Percentiles rank a stretch among this genome's conserved stretches.
Conservation (phyloP, 2,113 vertebrate species). For the Callipepla squamata region DNA sequence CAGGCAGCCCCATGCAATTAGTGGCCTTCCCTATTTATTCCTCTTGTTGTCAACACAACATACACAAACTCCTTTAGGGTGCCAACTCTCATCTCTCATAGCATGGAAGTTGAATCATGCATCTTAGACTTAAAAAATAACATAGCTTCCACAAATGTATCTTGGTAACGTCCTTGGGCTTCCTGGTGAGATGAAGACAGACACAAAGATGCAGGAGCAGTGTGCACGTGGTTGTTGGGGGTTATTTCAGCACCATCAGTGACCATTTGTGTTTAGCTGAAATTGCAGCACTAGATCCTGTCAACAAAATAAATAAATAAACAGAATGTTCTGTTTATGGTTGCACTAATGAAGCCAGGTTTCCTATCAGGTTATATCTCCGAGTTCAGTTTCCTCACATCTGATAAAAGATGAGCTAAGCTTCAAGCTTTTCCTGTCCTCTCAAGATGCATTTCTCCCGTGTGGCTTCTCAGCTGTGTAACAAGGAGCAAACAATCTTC, state of each 20-base stretch:
- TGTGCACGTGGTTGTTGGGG: background rate
- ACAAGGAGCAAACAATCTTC: background rate
- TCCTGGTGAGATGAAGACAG: background rate
- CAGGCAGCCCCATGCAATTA: background rate
- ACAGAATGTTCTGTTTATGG: background rate
- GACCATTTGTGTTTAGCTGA: background rate
- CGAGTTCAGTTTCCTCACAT: background rate
- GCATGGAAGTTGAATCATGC: background rate
- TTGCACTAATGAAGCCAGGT: background rate
- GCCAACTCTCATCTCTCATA: background rate
- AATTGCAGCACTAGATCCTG: background rate
- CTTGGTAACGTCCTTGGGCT: constrained; percentile 36
- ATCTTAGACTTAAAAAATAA: constrained; percentile 33
- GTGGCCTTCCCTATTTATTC: background rate
- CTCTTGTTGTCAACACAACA: background rate
- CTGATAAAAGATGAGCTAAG: background rate
- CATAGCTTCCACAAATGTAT: background rate
- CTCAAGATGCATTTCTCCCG: background rate
- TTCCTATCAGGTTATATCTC: background rate
- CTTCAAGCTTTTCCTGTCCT: background rate
- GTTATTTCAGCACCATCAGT: background rate
- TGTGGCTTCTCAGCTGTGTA: background rate
- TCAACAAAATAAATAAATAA: constrained; percentile 39
- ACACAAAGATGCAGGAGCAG: background rate
- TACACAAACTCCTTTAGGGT: background rate